Conservation (phyloP, 2,113 vertebrate species). For the Hippopotamus amphibius region DNA sequence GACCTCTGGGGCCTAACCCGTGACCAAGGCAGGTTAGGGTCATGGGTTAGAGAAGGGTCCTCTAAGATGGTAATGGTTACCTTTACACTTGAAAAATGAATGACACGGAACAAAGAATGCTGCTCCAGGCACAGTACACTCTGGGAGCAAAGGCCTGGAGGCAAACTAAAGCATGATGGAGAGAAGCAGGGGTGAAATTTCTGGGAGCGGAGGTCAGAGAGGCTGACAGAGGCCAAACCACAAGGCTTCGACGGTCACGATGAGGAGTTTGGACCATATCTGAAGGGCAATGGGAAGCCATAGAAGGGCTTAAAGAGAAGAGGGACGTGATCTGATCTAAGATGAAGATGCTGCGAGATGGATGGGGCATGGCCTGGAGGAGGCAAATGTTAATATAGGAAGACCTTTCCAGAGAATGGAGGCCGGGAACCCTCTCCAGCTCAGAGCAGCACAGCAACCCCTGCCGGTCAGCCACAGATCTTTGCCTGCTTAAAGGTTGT, state of each 20-base stretch:
- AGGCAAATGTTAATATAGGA: neutral
- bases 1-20: neutral
- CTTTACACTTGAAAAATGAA: neutral
- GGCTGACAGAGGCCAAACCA: neutral
- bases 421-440: neutral
- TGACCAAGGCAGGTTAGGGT: neutral
- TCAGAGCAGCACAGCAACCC: neutral
- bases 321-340: neutral
- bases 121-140: neutral
- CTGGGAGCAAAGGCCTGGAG: neutral
- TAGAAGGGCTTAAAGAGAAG: neutral
- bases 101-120: neutral
- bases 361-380: neutral
- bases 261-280: neutral
- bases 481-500: neutral
- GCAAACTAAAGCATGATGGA: neutral
- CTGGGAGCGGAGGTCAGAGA: neutral
- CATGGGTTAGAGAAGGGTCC: neutral
- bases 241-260: neutral
- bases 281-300: neutral
- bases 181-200: neutral
- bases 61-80: neutral
- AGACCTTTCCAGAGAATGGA: neutral
- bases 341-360: neutral
- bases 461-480: fast-evolving